Evolutionary conservation across 2,113 vertebrate genomes (phyloP).

Genomic region (Xenotilapia longispinis): DNA sequence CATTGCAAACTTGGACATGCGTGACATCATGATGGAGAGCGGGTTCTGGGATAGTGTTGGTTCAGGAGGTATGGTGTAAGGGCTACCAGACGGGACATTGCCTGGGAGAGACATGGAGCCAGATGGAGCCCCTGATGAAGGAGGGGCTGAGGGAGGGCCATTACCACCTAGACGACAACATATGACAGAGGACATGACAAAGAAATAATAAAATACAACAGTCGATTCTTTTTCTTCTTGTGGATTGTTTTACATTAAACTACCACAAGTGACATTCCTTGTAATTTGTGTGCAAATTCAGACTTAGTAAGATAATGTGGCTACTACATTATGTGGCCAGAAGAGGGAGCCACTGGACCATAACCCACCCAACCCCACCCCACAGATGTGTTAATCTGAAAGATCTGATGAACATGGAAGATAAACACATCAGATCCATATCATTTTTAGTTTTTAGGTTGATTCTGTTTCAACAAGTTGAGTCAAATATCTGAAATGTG

Average conservation of each 20-base stretch:
- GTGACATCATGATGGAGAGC: slow-evolving; percentile 99
- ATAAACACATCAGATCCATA: not conserved
- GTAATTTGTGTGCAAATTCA: not conserved
- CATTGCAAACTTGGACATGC: slow-evolving; percentile 99
- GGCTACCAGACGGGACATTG: slow-evolving; percentile 87
- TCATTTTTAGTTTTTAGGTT: not conserved
- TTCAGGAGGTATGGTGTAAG: slow-evolving; percentile 96
- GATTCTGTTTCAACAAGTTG: not conserved
- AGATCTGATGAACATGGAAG: not conserved
- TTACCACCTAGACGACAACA: slow-evolving; percentile 78
- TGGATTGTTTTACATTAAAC: not conserved
- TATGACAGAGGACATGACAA: not conserved
- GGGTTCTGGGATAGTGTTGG: slow-evolving; percentile 97
- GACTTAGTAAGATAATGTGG: not conserved
- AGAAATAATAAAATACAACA: not conserved
- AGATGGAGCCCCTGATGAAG: slow-evolving; percentile 79
- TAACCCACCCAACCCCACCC: slow-evolving; percentile 11
- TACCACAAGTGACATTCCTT: not conserved
- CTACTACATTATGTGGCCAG: slow-evolving; percentile 13
- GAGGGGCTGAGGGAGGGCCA: slow-evolving; percentile 80
- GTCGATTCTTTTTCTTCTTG: not conserved
- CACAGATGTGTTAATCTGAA: slow-evolving; percentile 9
- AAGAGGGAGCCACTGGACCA: slow-evolving; percentile 56
- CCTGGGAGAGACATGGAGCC: slow-evolving; percentile 65
- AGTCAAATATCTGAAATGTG: not conserved